phyloP scores from a whole-genome alignment of 2,888 invertebrate species.

The Caenorhabditis panamensis region DNA sequence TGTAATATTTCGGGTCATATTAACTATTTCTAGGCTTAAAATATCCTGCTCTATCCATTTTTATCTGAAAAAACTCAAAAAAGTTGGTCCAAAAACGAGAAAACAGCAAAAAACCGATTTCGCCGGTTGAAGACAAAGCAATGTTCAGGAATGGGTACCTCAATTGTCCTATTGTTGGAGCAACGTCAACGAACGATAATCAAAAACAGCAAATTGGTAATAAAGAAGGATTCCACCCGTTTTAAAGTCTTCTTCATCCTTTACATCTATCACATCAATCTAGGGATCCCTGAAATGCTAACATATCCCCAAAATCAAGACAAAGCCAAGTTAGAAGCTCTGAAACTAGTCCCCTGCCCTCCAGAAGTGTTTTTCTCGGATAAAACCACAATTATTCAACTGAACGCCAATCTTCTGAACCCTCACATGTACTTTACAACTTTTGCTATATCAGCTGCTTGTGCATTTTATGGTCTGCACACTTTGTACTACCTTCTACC shows the following conservation, averaged over 20 bases:
- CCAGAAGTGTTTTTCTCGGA: slow-evolving; percentile 7
- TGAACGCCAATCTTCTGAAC: too few relatives aligned
- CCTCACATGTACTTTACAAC: too few relatives aligned
- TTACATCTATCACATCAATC: slow-evolving; percentile 26
- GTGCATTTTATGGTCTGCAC: slow-evolving; percentile 17
- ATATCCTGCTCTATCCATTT: too few relatives aligned
- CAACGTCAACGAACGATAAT: slow-evolving; percentile 28
- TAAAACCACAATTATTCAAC: too few relatives aligned
- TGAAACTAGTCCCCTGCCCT: slow-evolving; percentile 22
- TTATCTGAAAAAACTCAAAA: too few relatives aligned
- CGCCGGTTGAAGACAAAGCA: too few relatives aligned
- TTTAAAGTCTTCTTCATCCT: slow-evolving; percentile 9
- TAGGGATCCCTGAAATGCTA: slow-evolving; percentile 29
- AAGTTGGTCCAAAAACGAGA: too few relatives aligned
- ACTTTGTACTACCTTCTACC: slow-evolving; percentile 18
- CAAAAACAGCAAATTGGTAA: slow-evolving; percentile 27
- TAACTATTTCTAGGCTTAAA: too few relatives aligned
- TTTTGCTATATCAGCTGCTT: background rate
- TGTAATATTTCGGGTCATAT: too few relatives aligned
- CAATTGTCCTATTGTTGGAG: slow-evolving; percentile 31
- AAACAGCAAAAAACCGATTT: too few relatives aligned
- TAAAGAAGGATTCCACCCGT: slow-evolving; percentile 24
- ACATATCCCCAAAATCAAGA: slow-evolving; percentile 31
- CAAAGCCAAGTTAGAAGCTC: slow-evolving; percentile 3
- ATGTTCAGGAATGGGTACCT: slow-evolving; percentile 30